Conservation (phyloP, 1,140 invertebrate genomes). For the Drosophila burlai region DNA sequence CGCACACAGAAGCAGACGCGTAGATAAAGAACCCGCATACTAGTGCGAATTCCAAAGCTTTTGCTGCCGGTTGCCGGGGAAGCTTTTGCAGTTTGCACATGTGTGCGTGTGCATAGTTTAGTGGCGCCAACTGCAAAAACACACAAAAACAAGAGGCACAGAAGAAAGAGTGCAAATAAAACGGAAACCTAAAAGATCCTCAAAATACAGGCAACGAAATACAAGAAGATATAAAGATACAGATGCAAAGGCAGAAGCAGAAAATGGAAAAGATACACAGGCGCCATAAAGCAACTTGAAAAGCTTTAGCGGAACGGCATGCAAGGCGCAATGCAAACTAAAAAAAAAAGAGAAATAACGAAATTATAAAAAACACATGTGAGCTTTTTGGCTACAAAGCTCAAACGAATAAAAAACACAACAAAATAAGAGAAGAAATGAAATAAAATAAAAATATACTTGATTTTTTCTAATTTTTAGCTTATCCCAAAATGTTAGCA, state of each 20-base stretch:
- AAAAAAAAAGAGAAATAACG: constrained; percentile 25
- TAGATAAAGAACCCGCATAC: constrained; percentile 49
- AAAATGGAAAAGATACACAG: constrained; percentile 9
- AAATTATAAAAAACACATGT: constrained; percentile 55
- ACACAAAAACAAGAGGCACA: constrained; percentile 9
- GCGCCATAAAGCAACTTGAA: constrained; percentile 24
- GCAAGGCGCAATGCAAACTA: constrained; percentile 57
- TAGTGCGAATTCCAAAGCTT: constrained; percentile 46
- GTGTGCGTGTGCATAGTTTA: constrained; percentile 62
- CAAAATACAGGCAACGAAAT: constrained; percentile 12
- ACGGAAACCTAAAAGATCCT: constrained; percentile 53
- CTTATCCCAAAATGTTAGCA: neutral
- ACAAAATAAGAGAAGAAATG: constrained; percentile 15
- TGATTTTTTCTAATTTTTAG: neutral
- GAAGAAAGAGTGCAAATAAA: constrained; percentile 9
- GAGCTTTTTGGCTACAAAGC: constrained; percentile 60
- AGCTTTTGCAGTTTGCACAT: constrained; percentile 57
- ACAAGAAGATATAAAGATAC: constrained; percentile 34
- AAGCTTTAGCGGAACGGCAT: constrained; percentile 40
- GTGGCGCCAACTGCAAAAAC: constrained; percentile 56
- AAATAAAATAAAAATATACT: neutral
- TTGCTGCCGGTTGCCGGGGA: constrained; percentile 31
- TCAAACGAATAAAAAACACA: constrained; percentile 17
- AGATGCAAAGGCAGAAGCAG: neutral
- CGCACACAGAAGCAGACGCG: constrained; percentile 24